phyloP scores from a whole-genome alignment of 2,797 vertebrate species.

The Tolypeutes matacus region DNA sequence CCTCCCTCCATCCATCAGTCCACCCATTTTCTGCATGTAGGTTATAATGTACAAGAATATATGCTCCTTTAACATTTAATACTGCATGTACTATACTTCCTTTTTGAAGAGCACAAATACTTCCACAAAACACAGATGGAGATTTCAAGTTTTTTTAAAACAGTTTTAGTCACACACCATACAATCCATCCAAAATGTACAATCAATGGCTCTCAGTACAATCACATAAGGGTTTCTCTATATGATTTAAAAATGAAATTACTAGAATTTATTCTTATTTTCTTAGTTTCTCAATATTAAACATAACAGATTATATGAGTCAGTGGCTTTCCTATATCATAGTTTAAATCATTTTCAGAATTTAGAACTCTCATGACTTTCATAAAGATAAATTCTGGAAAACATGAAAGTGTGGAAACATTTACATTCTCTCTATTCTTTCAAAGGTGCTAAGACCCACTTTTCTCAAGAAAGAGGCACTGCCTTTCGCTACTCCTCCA shows the following conservation, averaged over 20 bases:
- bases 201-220: too few relatives aligned
- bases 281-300: constrained; percentile 26
- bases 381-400: background rate
- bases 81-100: background rate
- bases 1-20: too few relatives aligned
- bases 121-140: background rate
- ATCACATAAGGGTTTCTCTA: background rate
- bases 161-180: too few relatives aligned
- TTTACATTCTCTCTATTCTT: background rate
- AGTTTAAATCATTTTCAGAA: background rate
- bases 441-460: background rate
- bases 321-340: background rate
- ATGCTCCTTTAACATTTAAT: too few relatives aligned
- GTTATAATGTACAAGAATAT: too few relatives aligned
- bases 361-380: background rate
- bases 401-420: background rate
- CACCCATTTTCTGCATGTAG: too few relatives aligned
- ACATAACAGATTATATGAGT: background rate
- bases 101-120: background rate
- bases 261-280: background rate
- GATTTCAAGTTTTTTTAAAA: background rate
- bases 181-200: too few relatives aligned
- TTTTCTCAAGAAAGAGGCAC: background rate
- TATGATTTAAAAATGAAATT: constrained; percentile 24
- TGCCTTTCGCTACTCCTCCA: background rate